phyloP scores from a whole-genome alignment of 1,140 invertebrate genomes.

The Oryctes rhinoceros region DNA sequence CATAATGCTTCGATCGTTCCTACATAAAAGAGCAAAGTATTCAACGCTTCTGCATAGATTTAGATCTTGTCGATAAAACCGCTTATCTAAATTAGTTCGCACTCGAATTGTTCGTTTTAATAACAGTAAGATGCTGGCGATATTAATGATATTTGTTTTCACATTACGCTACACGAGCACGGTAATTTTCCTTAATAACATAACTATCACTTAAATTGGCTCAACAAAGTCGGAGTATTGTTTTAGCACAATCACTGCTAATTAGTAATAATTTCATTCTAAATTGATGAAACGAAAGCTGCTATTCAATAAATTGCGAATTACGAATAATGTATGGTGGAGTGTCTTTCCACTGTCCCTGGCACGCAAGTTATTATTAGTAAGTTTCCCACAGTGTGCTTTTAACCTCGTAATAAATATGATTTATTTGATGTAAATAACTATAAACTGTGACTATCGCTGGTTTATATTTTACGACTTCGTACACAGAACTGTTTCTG shows the following conservation, averaged over 20 bases:
- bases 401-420: neutral
- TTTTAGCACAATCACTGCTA: conserved; percentile 6
- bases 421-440: conserved; percentile 10
- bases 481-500: too few relatives aligned
- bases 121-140: too few relatives aligned
- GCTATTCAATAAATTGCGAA: conserved; percentile 3
- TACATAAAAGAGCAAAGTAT: too few relatives aligned
- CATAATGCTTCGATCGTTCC: too few relatives aligned
- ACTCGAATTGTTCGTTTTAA: too few relatives aligned
- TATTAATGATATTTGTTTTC: neutral
- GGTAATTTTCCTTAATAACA: neutral
- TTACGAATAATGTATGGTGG: neutral
- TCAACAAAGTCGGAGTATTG: neutral
- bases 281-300: neutral
- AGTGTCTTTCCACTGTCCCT: neutral
- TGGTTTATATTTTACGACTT: too few relatives aligned
- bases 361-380: neutral
- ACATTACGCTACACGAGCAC: neutral
- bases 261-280: conserved; percentile 5
- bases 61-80: too few relatives aligned
- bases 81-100: neutral
- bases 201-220: conserved; percentile 14
- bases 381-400: neutral
- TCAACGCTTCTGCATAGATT: too few relatives aligned
- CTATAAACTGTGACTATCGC: neutral